phyloP scores from a whole-genome alignment of 2,113 vertebrate genomes.

The Halichoerus grypus region DNA sequence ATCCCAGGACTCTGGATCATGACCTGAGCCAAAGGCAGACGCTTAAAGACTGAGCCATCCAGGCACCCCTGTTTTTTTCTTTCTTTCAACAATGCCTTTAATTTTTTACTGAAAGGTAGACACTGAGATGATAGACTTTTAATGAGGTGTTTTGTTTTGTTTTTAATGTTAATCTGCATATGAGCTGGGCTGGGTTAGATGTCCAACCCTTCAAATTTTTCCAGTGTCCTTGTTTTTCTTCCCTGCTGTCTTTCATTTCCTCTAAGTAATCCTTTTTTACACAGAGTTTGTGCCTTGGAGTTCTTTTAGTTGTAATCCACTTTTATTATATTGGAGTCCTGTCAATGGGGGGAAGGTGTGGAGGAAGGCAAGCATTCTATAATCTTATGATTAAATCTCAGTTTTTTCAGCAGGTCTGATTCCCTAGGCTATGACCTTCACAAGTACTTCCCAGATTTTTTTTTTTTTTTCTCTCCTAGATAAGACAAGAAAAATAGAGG shows the following conservation, averaged over 20 bases:
- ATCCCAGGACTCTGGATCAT: no score
- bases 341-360: background rate
- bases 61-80: background rate
- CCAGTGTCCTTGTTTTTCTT: background rate
- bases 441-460: background rate
- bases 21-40: no score
- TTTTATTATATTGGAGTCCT: background rate
- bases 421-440: background rate
- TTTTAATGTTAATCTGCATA: background rate
- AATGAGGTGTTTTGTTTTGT: background rate
- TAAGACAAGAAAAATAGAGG: background rate
- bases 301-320: background rate
- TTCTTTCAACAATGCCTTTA: background rate
- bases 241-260: background rate
- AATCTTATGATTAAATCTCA: background rate
- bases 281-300: background rate
- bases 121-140: background rate
- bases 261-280: background rate
- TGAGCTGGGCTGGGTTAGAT: background rate
- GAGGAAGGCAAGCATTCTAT: background rate
- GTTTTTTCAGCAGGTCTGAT: background rate
- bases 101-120: background rate
- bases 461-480: background rate
- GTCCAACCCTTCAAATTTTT: background rate
- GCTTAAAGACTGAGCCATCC: no score